Base-by-base conservation (phyloP, 2,888 invertebrate genomes). In the Rotaria socialis region DNA sequence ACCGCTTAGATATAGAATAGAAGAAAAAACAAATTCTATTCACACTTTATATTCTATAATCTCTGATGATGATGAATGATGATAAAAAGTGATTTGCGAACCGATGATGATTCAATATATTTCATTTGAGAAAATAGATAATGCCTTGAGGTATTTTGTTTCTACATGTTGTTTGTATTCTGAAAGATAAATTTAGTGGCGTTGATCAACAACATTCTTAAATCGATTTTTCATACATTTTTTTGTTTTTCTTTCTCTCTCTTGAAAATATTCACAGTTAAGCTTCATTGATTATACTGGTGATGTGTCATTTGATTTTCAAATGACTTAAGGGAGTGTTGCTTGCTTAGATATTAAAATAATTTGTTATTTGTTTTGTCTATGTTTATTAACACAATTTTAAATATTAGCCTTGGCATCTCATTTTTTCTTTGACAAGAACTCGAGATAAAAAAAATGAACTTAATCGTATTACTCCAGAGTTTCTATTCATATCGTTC, bases 241-340 rank as follows among this genome's bases (percentile, higher is more conserved):
- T 60, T 60, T 24, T 60, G 7, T 27, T 2, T 27, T 24, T 60
- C 2, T 27, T 55, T 55, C 7, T 22, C 7, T 55, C 22, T 22
- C 22, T 55, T 22, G 55, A 60, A 60, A 60, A 60, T 60, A 60
- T 60, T 60, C 58, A 60, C 58, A 60, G 58, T 60, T 60, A 60
- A 60, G 58, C n/a, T 27, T 27, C 58, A 60, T 60, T 60, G 3
- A 11, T 24, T 60, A 14, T 10, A 27, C 1, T n/a, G 11, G 58
- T 60, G 7, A 60, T 27, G 58, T 60, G 58, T 60, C 58, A 60
- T 60, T 60, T 60, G 58, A 60, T 60, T 60, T 60, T 60, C 8
- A 60, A 60, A 60, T 60, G 8, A 60, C 58, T 60, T 27, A 27
- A 60, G 14, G 27, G 35, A 35, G n/a, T 60, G 58, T 60, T 60